These are phyloP conservation scores for Alauda arvensis DNA, from an alignment of 2,797 vertebrate genomes.

Conservation along the genomic window DNA sequence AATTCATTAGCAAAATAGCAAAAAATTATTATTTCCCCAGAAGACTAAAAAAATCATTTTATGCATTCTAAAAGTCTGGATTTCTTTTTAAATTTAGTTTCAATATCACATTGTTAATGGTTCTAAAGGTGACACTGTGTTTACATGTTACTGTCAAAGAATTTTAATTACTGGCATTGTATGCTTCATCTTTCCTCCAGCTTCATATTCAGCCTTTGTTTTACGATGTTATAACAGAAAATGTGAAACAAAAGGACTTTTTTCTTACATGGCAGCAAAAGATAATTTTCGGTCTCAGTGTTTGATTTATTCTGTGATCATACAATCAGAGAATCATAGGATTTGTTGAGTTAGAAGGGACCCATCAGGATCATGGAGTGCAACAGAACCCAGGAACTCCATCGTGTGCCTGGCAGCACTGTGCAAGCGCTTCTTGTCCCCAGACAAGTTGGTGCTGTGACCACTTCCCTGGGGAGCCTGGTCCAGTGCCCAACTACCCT, in stretches of 20 bases:
- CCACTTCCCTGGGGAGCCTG: neutral
- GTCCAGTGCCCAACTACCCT: neutral
- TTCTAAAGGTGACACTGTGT: neutral
- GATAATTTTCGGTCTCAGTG: neutral
- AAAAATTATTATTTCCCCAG: neutral
- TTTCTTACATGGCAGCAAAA: neutral
- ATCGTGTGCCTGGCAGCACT: neutral
- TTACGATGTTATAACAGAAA: neutral
- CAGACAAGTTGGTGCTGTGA: neutral
- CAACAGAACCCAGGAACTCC: neutral
- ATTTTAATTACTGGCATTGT: neutral
- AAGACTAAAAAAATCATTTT: neutral
- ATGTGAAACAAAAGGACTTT: neutral
- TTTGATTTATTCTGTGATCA: neutral
- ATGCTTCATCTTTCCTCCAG: neutral
- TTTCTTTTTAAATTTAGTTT: neutral
- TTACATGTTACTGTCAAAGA: neutral
- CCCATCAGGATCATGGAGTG: neutral
- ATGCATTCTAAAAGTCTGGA: neutral
- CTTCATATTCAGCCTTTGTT: neutral
- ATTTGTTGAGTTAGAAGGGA: neutral
- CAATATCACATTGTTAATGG: neutral
- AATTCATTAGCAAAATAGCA: constrained; percentile 1
- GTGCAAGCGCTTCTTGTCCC: fast-evolving
- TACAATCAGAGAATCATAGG: neutral